These are phyloP conservation scores for Hoplias malabaricus DNA, from an alignment of 2,113 vertebrate genomes.

Conservation along the genomic window DNA sequence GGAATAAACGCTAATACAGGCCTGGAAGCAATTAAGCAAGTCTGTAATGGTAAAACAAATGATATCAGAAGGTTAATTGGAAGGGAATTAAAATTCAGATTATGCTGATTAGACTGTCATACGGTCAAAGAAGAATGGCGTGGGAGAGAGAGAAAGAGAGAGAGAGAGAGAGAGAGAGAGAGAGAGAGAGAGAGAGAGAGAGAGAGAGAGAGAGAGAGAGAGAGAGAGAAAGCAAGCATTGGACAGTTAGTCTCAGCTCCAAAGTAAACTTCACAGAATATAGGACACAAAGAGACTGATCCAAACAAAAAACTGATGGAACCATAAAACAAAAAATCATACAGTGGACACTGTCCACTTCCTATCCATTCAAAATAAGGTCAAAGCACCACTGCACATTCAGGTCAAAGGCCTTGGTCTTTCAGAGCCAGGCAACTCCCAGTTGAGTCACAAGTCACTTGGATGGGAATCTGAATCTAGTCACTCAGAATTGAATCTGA, in stretches of 20 bases:
- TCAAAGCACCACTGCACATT: too few relatives aligned
- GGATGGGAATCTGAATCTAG: too few relatives aligned
- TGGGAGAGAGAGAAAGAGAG: constrained; percentile 14
- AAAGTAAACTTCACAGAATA: not conserved
- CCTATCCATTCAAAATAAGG: not conserved
- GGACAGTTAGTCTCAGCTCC: not conserved
- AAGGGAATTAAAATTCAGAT: constrained; percentile 73
- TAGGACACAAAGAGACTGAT: not conserved
- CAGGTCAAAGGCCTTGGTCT: too few relatives aligned
- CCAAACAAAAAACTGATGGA: not conserved
- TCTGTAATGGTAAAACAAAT: constrained; percentile 74
- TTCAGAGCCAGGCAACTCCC: too few relatives aligned
- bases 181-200: too few relatives aligned
- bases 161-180: constrained; percentile 7
- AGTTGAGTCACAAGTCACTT: too few relatives aligned
- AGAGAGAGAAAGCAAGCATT: not conserved
- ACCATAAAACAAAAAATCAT: too few relatives aligned
- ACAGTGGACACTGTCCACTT: too few relatives aligned
- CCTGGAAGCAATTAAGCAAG: constrained; percentile 68
- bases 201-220: too few relatives aligned
- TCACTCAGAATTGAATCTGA: too few relatives aligned
- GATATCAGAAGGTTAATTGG: constrained; percentile 74
- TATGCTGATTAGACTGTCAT: constrained; percentile 65
- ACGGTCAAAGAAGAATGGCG: constrained; percentile 27
- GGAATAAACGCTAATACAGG: constrained; percentile 72